Evolutionary conservation across 2,888 invertebrate genomes (phyloP), one percentile per base, ranked within the genome.

Genomic region (Leptinotarsa tumamoca): DNA sequence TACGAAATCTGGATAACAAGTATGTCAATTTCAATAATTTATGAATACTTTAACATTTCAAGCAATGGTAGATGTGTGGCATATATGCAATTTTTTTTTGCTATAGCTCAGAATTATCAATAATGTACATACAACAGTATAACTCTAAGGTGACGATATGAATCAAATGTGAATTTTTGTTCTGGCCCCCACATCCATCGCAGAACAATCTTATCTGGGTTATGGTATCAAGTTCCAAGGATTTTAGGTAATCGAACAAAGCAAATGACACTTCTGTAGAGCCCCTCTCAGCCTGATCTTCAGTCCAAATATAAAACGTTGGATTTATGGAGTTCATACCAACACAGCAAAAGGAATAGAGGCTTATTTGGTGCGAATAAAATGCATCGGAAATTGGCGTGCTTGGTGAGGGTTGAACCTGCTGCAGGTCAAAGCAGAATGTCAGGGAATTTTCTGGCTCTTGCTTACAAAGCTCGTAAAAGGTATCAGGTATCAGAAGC

Each of bases 371-470:
- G 18, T 72, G 68, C 15, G 73, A 43, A 56, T 82, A 81, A 56
- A 81, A 82, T 15, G 79, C 79, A 68, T 80, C 78, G 52, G 66
- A 21, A 15, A 81, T 80, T n/a, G 80, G 80, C 51, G 80, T 76
- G 49, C 73, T 72, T 17, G 80, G 80, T 68, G 81, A 69, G 21
- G 78, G 79, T 69, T 82, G 82, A 14, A 82, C 80, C 66, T 82
- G 81, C 67, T 82, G 80, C 49, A 81, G 50, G 72, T 81, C 80
- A 61, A 82, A 81, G 61, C 77, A 80, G 68, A 81, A 77, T 15
- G 74, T 74, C 1, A 80, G 54, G n/a, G 58, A 67, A 49, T 78
- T 76, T 23, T 67, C 56, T 49, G 76, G 75, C 52, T 63, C 72
- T 76, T 79, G 73, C 61, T 56, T 76, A 50, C 54, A 14, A 27